Evolutionary conservation across 1,140 invertebrate genomes (phyloP).

Genomic region (Drosophila neocordata): DNA sequence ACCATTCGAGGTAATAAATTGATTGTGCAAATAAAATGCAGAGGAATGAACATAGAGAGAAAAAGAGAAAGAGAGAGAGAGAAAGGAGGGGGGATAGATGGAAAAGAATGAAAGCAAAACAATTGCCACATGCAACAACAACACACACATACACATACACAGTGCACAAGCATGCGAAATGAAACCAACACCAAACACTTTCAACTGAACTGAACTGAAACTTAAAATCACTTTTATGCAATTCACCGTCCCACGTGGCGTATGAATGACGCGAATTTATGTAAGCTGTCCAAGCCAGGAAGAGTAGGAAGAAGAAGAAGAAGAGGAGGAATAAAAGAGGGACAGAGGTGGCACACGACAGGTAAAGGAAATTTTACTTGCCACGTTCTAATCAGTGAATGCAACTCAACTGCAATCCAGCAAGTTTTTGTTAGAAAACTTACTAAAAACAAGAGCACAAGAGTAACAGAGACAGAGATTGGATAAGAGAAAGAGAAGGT

Average conservation of each 20-base stretch:
- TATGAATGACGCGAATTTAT: conserved; percentile 80
- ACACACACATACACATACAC: too few relatives aligned
- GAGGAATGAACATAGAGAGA: not conserved
- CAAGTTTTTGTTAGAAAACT: conserved; percentile 48
- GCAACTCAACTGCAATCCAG: conserved; percentile 57
- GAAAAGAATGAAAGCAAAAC: conserved; percentile 9
- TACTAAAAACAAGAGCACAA: conserved; percentile 26
- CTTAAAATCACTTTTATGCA: conserved; percentile 14
- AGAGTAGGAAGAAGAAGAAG: not conserved
- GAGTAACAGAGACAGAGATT: not conserved
- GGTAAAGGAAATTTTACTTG: conserved; percentile 37
- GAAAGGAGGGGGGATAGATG: not conserved
- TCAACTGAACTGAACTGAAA: conserved; percentile 20
- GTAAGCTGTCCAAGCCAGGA: conserved; percentile 56
- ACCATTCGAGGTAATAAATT: conserved; percentile 62
- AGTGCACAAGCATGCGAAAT: conserved; percentile 13
- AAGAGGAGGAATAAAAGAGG: not conserved
- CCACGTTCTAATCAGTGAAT: conserved; percentile 77
- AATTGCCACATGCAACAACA: conserved; percentile 28
- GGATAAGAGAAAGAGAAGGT: not conserved
- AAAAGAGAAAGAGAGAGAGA: not conserved
- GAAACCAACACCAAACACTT: conserved; percentile 37
- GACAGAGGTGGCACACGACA: too few relatives aligned
- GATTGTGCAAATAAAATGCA: conserved; percentile 48
- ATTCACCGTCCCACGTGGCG: conserved; percentile 67